A percentile compares a stretch with the other conserved stretches of the same genome.
phyloP scores from a whole-genome alignment of 2,888 invertebrate genomes.

The Adelphocoris suturalis region DNA sequence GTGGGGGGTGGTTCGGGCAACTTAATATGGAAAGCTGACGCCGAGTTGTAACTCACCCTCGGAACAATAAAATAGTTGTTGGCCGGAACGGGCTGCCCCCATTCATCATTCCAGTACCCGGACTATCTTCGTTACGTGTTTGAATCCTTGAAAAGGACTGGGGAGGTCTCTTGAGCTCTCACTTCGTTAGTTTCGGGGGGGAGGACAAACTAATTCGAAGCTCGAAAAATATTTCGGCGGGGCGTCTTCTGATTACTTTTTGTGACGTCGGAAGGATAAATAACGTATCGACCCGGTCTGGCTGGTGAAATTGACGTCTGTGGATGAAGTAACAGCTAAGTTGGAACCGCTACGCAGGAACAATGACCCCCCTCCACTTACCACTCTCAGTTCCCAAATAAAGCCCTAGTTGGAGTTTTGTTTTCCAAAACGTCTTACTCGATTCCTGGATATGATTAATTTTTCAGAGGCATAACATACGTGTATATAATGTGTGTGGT shows the following conservation, averaged over 20 bases:
- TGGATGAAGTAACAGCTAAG: no score
- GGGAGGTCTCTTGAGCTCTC: conserved; percentile 2
- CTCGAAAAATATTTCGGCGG: neutral
- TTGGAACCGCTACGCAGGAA: no score
- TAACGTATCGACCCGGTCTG: neutral
- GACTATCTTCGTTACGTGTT: conserved; percentile 35
- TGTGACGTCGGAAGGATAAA: neutral
- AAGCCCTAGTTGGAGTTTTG: no score
- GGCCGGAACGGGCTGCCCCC: conserved; percentile 28
- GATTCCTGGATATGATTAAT: no score
- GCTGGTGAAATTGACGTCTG: no score
- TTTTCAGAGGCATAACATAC: no score
- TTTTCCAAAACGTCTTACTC: no score
- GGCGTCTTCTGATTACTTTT: conserved; percentile 2
- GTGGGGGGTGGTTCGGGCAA: neutral
- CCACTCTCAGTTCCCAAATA: no score
- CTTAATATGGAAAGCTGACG: conserved; percentile 55
- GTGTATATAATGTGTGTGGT: no score
- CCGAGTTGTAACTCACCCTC: conserved; percentile 44
- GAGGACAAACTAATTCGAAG: neutral
- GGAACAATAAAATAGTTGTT: conserved; percentile 55
- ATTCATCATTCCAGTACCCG: conserved; percentile 10
- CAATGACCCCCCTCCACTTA: no score
- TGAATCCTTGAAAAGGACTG: conserved; percentile 1
- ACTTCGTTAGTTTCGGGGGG: conserved; percentile 28